Conservation (phyloP, 2,113 vertebrate genomes). For the Plecotus auritus region DNA sequence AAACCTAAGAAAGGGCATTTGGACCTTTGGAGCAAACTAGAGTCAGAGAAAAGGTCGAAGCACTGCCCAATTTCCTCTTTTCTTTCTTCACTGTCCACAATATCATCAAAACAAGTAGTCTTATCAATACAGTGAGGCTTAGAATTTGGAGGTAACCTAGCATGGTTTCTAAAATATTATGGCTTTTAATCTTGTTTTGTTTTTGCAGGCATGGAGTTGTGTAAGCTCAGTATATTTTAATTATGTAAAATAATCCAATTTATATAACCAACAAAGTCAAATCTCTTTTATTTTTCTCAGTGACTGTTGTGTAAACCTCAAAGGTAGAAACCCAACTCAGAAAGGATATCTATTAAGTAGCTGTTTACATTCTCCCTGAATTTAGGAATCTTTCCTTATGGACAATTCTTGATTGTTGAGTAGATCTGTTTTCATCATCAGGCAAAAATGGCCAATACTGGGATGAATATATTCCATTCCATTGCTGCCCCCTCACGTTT, state of each 20-base stretch:
- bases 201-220: neutral
- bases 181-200: neutral
- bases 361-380: neutral
- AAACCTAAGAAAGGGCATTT: neutral
- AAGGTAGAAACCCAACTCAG: neutral
- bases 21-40: neutral
- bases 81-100: neutral
- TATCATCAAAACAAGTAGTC: neutral
- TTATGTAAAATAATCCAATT: neutral
- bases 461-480: neutral
- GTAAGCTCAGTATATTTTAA: neutral
- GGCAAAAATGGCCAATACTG: neutral
- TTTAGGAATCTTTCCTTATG: neutral
- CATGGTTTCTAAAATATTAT: neutral
- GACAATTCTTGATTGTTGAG: neutral
- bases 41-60: neutral
- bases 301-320: neutral
- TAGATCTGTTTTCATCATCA: slow-evolving; percentile 1
- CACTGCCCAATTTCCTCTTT: neutral
- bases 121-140: neutral
- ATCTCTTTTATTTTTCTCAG: neutral
- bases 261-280: neutral
- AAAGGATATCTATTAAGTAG: neutral
- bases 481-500: neutral
- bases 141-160: neutral